Base-by-base conservation (phyloP, 2,888 invertebrate genomes). In the Thecophora atra region DNA sequence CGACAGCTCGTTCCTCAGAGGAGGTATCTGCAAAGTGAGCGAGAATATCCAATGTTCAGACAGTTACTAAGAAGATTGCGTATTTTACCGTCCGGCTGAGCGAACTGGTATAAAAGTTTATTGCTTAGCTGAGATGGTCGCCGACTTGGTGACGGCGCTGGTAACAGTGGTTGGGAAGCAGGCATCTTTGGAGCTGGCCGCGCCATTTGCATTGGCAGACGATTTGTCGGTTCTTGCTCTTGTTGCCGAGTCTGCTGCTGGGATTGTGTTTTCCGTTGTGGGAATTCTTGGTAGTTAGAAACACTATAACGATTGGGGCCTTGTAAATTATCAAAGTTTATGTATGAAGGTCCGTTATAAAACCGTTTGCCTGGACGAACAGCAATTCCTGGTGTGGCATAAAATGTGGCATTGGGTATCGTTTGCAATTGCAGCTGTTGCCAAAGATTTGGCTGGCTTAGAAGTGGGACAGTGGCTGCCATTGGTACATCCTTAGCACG, bases 21-120 rank as follows among this genome's bases (percentile, higher is more conserved):
- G 75, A 83, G 78, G 74, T 81, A 83, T 81, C 84, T 83, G 81
- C 83, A 83, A 83, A 83, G 82, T 80, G 84, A 83, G 77, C 79
- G 84, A 78, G 84, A 81, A 79, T 81, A 83, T 79, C 83, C 83
- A 80, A 83, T 83, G 80, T 81, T 81, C 75, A 81, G 84, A 76
- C 83, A 83, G 80, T 81, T 84, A 83, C 79, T 80, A 79, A 84
- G 77, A 77, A 83, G 84, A 76, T 79, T 78, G 51, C 80, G 78
- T 79, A 83, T 81, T 80, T 83, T 83, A 83, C 83, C 83, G 77
- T 79, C 78, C 72, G 81, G 77, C 77, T 83, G 83, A 71, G 80
- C 79, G 74, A 81, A 83, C 77, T 82, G 82, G 77, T 81, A 83
- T 72, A 81, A 73, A 37, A 83, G 76, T 6, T 79, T 78, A 65